Conservation (phyloP, 1,140 invertebrate genomes). For the Lasioglossum baleicum region DNA sequence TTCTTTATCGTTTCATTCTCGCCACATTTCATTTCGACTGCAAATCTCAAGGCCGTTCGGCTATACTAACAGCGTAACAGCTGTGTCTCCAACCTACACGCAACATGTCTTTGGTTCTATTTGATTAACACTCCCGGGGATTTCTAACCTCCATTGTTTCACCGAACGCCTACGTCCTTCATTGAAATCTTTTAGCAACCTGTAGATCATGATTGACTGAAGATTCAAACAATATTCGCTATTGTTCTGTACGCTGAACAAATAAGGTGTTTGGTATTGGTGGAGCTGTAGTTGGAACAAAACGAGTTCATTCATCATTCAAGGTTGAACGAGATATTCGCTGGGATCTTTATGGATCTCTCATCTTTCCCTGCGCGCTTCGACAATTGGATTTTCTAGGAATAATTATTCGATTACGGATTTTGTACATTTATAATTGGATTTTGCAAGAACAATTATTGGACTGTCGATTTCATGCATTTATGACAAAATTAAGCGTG, state of each 20-base stretch:
- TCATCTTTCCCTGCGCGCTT: no score
- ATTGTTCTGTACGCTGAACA: neutral
- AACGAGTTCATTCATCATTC: no score
- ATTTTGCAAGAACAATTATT: no score
- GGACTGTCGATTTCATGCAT: no score
- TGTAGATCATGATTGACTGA: neutral
- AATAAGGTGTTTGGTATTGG: no score
- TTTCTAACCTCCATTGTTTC: slow-evolving; percentile 1
- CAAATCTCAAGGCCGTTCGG: neutral
- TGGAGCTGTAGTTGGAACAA: no score
- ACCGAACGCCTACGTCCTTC: neutral
- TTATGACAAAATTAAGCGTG: no score
- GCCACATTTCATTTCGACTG: neutral
- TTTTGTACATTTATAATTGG: no score
- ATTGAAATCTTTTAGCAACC: neutral
- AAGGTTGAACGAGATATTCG: no score
- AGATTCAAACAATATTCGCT: neutral
- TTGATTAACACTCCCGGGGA: neutral
- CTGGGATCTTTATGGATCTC: no score
- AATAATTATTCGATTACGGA: no score
- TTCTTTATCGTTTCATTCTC: neutral
- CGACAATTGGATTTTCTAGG: no score
- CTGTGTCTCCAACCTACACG: neutral
- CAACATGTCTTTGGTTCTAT: neutral
- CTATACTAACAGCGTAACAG: neutral